These are phyloP conservation scores for Neosilurus hyrtlii DNA, from an alignment of 2,797 vertebrate species.

Conservation along the genomic window DNA sequence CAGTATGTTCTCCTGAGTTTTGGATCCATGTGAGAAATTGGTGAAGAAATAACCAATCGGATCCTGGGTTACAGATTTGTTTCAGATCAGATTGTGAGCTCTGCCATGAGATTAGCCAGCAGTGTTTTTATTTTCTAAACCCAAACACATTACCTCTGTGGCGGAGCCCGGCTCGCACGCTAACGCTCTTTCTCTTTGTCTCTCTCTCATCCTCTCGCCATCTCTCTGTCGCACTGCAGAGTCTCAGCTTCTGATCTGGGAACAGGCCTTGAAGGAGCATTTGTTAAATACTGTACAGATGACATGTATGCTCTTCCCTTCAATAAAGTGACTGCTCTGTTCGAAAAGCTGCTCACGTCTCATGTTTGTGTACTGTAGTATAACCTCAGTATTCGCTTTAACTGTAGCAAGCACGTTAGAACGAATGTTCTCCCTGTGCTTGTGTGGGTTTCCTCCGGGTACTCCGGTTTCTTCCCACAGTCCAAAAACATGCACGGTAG, in stretches of 20 bases:
- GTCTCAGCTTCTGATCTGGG: constrained; percentile 66
- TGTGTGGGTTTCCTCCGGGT: too few species aligned
- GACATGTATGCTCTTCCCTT: constrained; percentile 82
- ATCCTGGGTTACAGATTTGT: background rate
- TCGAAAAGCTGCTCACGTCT: constrained; percentile 2
- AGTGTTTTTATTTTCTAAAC: constrained; percentile 58
- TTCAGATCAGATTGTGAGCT: constrained; percentile 16
- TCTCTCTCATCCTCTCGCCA: constrained; percentile 54
- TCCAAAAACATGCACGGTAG: too few species aligned
- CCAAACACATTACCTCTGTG: constrained; percentile 78
- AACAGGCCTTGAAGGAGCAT: constrained; percentile 73
- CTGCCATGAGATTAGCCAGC: constrained; percentile 33
- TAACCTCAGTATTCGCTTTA: too few species aligned
- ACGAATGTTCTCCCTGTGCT: too few species aligned
- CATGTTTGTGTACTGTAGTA: too few species aligned
- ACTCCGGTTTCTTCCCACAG: too few species aligned
- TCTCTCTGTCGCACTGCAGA: constrained; percentile 64
- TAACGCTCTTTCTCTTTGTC: constrained; percentile 55
- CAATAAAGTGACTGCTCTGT: constrained; percentile 76
- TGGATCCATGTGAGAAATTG: background rate
- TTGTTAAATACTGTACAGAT: constrained; percentile 88
- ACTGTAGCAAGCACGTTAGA: too few species aligned
- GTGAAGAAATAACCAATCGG: background rate
- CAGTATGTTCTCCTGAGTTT: background rate
- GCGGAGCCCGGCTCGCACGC: constrained; percentile 55